Percentiles rank a stretch among this genome's conserved stretches.
phyloP scores from a whole-genome alignment of 1,140 invertebrate species.

The Augochlora pura region DNA sequence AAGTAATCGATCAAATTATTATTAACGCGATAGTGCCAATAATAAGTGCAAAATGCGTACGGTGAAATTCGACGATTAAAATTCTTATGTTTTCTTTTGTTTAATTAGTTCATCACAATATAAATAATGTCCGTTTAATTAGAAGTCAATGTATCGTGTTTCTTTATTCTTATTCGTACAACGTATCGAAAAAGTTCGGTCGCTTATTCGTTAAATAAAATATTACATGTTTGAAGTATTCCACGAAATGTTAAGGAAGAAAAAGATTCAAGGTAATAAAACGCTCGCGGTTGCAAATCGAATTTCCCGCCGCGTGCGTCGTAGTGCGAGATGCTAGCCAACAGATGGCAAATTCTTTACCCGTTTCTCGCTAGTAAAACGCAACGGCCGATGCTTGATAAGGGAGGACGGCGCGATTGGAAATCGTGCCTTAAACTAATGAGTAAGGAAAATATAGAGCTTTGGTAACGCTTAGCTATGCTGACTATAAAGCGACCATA shows the following conservation, averaged over 20 bases:
- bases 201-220: background rate
- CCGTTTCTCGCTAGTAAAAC: conserved; percentile 41
- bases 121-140: too few relatives aligned
- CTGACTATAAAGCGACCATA: conserved; percentile 81
- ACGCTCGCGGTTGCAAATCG: background rate
- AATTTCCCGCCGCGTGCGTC: conserved; percentile 1
- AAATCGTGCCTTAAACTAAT: conserved; percentile 91
- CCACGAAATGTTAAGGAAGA: background rate
- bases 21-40: too few relatives aligned
- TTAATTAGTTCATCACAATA: too few relatives aligned
- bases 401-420: accelerated
- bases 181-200: background rate
- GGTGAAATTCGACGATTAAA: too few relatives aligned
- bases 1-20: too few relatives aligned
- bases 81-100: too few relatives aligned
- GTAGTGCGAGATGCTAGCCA: background rate
- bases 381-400: background rate
- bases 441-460: conserved; percentile 93
- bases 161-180: background rate
- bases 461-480: conserved; percentile 89
- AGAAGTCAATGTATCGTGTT: too few relatives aligned
- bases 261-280: too few relatives aligned
- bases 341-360: conserved; percentile 59
- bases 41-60: too few relatives aligned
- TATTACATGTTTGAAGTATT: background rate